A percentile compares a stretch with the other conserved stretches of the same genome.
Evolutionary conservation across 2,888 invertebrate species (phyloP).

Genomic region (Noctua fimbriata): DNA sequence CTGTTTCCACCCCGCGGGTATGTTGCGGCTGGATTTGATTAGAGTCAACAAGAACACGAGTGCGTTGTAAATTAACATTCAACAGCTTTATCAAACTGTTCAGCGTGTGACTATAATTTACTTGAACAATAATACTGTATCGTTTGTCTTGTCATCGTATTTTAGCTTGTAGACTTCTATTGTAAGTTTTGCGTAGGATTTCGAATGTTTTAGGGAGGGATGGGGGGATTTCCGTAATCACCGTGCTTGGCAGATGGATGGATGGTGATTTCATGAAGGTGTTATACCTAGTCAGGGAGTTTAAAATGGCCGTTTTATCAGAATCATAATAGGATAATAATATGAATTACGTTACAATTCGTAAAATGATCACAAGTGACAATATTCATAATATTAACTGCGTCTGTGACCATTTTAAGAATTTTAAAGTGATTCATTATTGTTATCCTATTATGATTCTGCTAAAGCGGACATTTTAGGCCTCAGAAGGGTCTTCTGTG

Average conservation of each 20-base stretch:
- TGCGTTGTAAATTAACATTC: slow-evolving; percentile 30
- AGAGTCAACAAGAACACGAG: slow-evolving; percentile 32
- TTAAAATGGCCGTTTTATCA: too few species aligned
- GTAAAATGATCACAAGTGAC: too few species aligned
- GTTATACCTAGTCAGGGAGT: background rate
- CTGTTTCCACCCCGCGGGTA: background rate
- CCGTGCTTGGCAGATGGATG: background rate
- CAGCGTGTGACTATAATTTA: slow-evolving; percentile 7
- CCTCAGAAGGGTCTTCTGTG: too few species aligned
- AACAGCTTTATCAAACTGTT: slow-evolving; percentile 21
- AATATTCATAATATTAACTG: too few species aligned
- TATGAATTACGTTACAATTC: too few species aligned
- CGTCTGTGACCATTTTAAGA: too few species aligned
- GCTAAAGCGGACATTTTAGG: too few species aligned
- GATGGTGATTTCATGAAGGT: background rate
- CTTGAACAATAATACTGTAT: slow-evolving; percentile 12
- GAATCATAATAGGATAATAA: too few species aligned
- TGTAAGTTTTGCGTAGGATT: background rate
- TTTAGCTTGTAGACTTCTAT: slow-evolving; percentile 11
- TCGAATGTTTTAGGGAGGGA: background rate
- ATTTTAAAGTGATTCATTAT: too few species aligned
- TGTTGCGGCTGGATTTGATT: slow-evolving; percentile 30
- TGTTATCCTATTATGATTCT: too few species aligned
- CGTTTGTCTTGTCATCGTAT: slow-evolving; percentile 20
- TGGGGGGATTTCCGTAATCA: too few species aligned